phyloP scores from a whole-genome alignment of 2,797 vertebrate species.

The Falco berigora region DNA sequence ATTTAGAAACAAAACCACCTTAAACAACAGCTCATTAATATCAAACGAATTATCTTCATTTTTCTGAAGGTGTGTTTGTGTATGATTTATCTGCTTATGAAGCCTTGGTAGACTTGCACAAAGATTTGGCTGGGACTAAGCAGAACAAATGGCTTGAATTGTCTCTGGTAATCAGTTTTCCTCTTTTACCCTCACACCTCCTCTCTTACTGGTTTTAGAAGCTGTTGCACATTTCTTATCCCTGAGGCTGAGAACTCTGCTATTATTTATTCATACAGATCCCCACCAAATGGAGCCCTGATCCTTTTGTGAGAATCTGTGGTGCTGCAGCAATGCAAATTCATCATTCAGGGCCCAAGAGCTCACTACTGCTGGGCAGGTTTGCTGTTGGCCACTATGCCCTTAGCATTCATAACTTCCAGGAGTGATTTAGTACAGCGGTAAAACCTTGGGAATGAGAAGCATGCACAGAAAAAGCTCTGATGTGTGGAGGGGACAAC shows the following conservation, averaged over 20 bases:
- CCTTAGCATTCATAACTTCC: background rate
- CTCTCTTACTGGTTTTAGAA: background rate
- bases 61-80: background rate
- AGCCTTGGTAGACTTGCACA: background rate
- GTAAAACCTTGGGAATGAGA: background rate
- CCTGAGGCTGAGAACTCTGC: background rate
- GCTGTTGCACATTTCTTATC: background rate
- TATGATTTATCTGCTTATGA: background rate
- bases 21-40: background rate
- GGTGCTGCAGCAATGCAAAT: background rate
- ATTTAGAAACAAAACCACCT: background rate
- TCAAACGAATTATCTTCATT: background rate
- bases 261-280: background rate
- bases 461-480: background rate
- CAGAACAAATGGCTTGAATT: background rate
- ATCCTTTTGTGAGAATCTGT: background rate
- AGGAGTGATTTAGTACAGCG: background rate
- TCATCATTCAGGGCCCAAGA: fast-evolving
- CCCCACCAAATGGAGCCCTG: background rate
- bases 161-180: background rate
- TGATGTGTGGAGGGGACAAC: background rate
- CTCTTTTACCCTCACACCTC: background rate
- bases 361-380: background rate
- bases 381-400: background rate
- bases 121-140: background rate